Conservation (phyloP, 2,888 invertebrate genomes). For the Bimastos eiseni region DNA sequence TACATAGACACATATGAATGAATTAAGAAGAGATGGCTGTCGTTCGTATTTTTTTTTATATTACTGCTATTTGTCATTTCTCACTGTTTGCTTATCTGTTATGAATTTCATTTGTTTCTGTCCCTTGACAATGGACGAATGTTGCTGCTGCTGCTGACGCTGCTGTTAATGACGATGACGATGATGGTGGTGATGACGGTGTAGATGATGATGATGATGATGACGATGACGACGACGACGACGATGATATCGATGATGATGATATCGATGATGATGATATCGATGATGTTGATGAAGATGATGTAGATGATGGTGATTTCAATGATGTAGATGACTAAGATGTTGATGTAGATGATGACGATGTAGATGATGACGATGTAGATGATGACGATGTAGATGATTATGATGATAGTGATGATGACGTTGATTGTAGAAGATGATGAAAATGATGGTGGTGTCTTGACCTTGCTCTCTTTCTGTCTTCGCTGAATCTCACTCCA, state of each 20-base stretch:
- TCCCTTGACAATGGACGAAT: neutral
- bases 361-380: neutral
- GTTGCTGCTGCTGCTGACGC: too few species aligned
- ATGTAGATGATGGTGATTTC: neutral
- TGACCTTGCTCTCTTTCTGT: too few species aligned
- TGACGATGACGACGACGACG: neutral
- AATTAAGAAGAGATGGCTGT: neutral
- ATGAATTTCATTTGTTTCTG: neutral
- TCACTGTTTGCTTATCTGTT: neutral
- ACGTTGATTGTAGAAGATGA: slow-evolving; percentile 70
- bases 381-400: neutral
- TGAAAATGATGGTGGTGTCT: too few species aligned
- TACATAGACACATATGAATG: neutral
- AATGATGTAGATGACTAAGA: neutral
- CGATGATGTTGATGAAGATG: neutral
- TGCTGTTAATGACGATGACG: neutral
- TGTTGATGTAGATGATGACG: neutral
- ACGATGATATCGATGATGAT: neutral
- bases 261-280: too few species aligned
- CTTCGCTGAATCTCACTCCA: too few species aligned
- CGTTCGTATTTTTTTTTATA: neutral
- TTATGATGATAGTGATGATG: neutral
- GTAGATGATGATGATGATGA: neutral
- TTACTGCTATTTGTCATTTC: neutral
- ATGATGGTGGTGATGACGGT: neutral